Evolutionary conservation across 2,797 vertebrate genomes (phyloP).

Genomic region (Sebastolobus alascanus): DNA sequence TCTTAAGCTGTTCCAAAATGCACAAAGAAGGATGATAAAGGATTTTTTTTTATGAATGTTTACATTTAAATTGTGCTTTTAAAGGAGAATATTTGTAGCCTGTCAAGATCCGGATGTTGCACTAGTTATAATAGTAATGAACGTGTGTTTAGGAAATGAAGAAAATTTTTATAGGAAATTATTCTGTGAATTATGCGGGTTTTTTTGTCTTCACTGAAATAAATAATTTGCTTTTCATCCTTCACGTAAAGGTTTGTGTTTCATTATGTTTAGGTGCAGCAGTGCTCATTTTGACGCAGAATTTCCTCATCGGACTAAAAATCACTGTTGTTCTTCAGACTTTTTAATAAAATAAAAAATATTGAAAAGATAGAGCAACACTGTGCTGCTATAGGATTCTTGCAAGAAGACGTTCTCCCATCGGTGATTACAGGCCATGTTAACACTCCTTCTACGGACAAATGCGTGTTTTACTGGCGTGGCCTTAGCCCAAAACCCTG

Average conservation of each 20-base stretch:
- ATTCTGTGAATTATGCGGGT: not conserved
- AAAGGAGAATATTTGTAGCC: not conserved
- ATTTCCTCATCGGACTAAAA: not conserved
- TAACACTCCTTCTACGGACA: not conserved
- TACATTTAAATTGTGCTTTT: not conserved
- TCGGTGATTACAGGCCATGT: too few species aligned
- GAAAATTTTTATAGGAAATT: constrained; percentile 7
- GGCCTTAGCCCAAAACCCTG: constrained; percentile 21
- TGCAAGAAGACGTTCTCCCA: not conserved
- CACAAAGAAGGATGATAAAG: not conserved
- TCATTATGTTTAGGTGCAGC: not conserved
- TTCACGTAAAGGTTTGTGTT: not conserved
- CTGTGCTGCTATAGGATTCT: not conserved
- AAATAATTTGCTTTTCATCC: constrained; percentile 16
- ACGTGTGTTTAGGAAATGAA: not conserved
- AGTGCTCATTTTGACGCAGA: not conserved
- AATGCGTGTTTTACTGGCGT: not conserved
- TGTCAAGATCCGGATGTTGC: not conserved
- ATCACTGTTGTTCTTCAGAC: not conserved
- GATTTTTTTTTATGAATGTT: not conserved
- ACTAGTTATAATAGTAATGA: not conserved
- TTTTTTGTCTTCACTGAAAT: not conserved
- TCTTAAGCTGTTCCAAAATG: not conserved
- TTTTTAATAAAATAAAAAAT: not conserved
- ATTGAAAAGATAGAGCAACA: not conserved